Conservation (phyloP, 2,888 invertebrate genomes). For the Ophioninae sp. region DNA sequence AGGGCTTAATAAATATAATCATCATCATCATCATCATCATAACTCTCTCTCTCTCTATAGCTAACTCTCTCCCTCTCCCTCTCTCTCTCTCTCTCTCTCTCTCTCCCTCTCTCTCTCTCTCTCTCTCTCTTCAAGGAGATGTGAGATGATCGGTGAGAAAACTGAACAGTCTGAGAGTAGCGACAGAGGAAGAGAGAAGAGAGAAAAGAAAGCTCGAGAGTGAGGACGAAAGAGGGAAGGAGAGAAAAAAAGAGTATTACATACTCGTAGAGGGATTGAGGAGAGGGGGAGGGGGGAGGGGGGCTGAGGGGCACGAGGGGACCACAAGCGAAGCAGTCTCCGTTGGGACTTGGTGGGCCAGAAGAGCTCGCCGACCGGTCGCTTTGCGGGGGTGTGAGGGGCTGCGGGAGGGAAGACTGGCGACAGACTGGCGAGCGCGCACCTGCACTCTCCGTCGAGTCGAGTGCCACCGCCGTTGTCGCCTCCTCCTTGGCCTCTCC, state of each 20-base stretch:
- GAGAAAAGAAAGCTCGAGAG: conserved; percentile 41
- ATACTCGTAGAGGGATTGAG: too few relatives aligned
- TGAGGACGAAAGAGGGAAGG: conserved; percentile 42
- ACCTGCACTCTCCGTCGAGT: conserved; percentile 72
- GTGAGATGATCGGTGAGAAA: conserved; percentile 61
- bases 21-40: too few relatives aligned
- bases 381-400: conserved; percentile 61
- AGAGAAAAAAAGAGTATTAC: conserved; percentile 47
- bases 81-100: too few relatives aligned
- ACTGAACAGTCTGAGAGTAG: conserved; percentile 52
- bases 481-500: conserved; percentile 46
- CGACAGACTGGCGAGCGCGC: conserved; percentile 80
- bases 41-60: too few relatives aligned
- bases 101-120: too few relatives aligned
- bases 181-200: conserved; percentile 38
- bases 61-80: too few relatives aligned
- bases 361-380: conserved; percentile 59
- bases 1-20: too few relatives aligned
- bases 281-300: conserved; percentile 39
- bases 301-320: conserved; percentile 68
- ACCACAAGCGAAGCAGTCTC: conserved; percentile 63
- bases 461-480: conserved; percentile 61
- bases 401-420: conserved; percentile 72
- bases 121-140: conserved; percentile 41
- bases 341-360: conserved; percentile 62